Conservation (phyloP, 2,797 vertebrate species). For the Channallabes apus region DNA sequence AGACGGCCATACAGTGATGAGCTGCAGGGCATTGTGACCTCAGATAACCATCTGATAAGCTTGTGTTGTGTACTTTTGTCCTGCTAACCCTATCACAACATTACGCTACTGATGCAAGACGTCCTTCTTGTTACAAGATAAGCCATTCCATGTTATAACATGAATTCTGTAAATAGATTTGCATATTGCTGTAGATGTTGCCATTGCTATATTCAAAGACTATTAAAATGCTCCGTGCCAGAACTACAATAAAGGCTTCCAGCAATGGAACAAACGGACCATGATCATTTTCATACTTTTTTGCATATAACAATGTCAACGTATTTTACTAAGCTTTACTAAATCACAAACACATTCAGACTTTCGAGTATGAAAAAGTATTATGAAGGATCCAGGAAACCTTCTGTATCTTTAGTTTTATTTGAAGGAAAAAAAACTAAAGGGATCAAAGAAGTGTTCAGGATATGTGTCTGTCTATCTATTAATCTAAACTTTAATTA, state of each 20-base stretch:
- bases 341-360: not conserved
- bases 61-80: not conserved
- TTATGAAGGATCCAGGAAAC: not conserved
- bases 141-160: not conserved
- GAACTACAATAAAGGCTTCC: not conserved
- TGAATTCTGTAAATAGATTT: not conserved
- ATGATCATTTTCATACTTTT: slow-evolving; percentile 22
- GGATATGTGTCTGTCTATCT: too few relatives aligned
- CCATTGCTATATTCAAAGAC: not conserved
- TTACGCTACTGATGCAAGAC: not conserved
- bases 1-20: not conserved
- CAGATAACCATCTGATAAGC: not conserved
- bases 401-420: not conserved
- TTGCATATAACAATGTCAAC: slow-evolving; percentile 11
- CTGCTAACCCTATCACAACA: not conserved
- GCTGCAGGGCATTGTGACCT: not conserved
- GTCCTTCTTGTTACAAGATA: too few relatives aligned
- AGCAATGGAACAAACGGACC: not conserved
- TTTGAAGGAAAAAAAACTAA: not conserved
- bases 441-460: not conserved
- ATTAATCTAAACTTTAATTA: not conserved
- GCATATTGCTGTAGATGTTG: not conserved
- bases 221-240: not conserved
- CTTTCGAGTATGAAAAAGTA: not conserved
- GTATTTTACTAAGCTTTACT: not conserved